Conservation (phyloP, 2,888 invertebrate species). For the Pinctada fucata region DNA sequence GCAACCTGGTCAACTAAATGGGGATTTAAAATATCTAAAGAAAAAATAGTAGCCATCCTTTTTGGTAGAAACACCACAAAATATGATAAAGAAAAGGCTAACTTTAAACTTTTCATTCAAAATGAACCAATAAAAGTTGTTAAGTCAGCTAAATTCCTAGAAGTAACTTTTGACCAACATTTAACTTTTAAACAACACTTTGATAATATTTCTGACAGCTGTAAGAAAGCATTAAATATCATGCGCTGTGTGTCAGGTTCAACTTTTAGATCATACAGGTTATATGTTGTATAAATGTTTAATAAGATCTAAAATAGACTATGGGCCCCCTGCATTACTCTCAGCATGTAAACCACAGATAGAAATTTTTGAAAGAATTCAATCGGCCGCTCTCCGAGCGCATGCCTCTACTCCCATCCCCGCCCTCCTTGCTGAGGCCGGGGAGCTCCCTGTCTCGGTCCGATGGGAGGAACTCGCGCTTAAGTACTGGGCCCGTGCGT, state of each 20-base stretch:
- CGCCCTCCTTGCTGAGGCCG: background rate
- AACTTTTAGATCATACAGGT: slow-evolving; percentile 8
- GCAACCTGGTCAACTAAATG: background rate
- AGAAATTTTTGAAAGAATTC: background rate
- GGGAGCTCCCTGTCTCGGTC: background rate
- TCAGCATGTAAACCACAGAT: background rate
- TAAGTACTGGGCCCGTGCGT: background rate
- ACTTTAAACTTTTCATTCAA: too few relatives aligned
- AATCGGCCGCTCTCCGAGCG: background rate
- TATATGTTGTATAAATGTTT: slow-evolving; percentile 7
- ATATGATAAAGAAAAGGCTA: too few relatives aligned
- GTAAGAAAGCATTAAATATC: slow-evolving; percentile 4
- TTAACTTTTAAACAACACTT: background rate
- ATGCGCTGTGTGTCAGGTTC: slow-evolving; percentile 6
- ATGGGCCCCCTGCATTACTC: background rate
- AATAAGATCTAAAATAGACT: slow-evolving; percentile 19
- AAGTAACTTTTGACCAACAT: background rate
- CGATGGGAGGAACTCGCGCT: background rate
- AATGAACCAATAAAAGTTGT: background rate
- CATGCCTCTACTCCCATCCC: background rate
- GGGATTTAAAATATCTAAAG: slow-evolving; percentile 1
- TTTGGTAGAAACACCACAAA: background rate
- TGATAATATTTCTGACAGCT: background rate
- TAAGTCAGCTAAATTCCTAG: background rate
- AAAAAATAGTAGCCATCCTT: background rate